Conservation (phyloP, 2,113 vertebrate genomes). For the Anoplopoma fimbria region DNA sequence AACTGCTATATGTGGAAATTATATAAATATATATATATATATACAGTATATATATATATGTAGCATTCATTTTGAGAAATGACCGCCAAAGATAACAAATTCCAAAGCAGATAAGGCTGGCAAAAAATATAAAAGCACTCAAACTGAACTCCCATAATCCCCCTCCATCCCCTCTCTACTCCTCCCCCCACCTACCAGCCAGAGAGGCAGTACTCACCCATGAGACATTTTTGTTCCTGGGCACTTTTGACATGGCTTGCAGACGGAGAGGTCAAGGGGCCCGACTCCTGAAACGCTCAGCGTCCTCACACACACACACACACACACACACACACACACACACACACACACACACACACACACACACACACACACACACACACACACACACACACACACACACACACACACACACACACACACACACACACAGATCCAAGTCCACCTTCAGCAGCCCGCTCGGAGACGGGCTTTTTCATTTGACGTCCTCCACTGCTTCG, state of each 20-base stretch:
- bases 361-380: not conserved
- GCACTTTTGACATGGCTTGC: conserved; percentile 89
- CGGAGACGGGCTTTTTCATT: conserved; percentile 37
- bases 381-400: not conserved
- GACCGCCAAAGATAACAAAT: not conserved
- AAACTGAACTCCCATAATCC: conserved; percentile 34
- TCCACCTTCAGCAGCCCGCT: conserved; percentile 32
- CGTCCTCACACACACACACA: conserved; percentile 12
- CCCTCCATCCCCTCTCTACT: not conserved
- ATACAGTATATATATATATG: not conserved
- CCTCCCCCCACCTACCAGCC: not conserved
- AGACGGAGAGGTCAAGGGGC: conserved; percentile 72
- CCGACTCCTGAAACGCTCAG: conserved; percentile 12
- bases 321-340: not conserved
- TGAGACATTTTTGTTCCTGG: conserved; percentile 94
- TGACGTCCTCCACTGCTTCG: conserved; percentile 36
- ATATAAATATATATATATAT: not conserved
- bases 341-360: not conserved
- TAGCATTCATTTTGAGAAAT: not conserved
- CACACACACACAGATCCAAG: not conserved
- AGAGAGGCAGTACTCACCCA: conserved; percentile 90
- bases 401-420: not conserved
- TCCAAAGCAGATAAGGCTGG: conserved; percentile 17
- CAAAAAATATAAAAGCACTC: conserved; percentile 20
- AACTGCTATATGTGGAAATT: not conserved